Evolutionary conservation across 2,888 invertebrate species (phyloP).

Genomic region (Aplocera efformata): DNA sequence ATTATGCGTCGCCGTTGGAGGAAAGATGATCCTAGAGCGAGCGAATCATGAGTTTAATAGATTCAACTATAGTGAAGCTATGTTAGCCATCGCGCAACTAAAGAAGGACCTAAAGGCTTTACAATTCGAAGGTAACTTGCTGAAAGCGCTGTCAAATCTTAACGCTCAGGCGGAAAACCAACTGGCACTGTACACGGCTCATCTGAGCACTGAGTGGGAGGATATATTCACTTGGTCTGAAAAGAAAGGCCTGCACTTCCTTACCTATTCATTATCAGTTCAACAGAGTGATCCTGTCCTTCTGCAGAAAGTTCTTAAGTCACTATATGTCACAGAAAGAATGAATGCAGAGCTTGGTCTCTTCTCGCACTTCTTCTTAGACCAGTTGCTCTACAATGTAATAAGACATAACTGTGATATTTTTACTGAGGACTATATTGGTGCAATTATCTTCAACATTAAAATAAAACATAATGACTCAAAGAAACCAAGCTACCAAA

Average conservation of each 20-base stretch:
- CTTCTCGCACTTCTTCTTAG: slow-evolving; percentile 70
- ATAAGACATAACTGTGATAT: slow-evolving; percentile 70
- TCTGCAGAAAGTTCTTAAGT: slow-evolving; percentile 62
- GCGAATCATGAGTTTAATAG: slow-evolving; percentile 64
- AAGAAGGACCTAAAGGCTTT: slow-evolving; percentile 44
- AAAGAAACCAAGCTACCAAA: slow-evolving; percentile 61
- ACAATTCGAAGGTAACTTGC: slow-evolving; percentile 55
- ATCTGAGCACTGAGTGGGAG: slow-evolving; percentile 70
- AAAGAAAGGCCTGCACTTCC: slow-evolving; percentile 51
- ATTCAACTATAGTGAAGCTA: slow-evolving; percentile 59
- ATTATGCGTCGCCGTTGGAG: slow-evolving; percentile 53
- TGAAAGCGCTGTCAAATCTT: slow-evolving; percentile 51
- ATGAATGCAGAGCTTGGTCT: slow-evolving; percentile 63
- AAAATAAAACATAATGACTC: slow-evolving; percentile 57
- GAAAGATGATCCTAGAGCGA: slow-evolving; percentile 51
- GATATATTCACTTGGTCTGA: slow-evolving; percentile 68
- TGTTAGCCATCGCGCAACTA: slow-evolving; percentile 49
- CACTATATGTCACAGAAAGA: slow-evolving; percentile 58
- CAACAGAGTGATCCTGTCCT: slow-evolving; percentile 64
- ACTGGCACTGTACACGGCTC: slow-evolving; percentile 58
- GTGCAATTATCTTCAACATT: slow-evolving; percentile 67
- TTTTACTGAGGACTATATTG: slow-evolving; percentile 64
- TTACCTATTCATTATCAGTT: slow-evolving; percentile 62
- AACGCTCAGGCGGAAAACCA: slow-evolving; percentile 62
- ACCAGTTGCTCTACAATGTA: slow-evolving; percentile 60